Conservation (phyloP, 2,888 invertebrate species). For the Macrophya alboannulata region DNA sequence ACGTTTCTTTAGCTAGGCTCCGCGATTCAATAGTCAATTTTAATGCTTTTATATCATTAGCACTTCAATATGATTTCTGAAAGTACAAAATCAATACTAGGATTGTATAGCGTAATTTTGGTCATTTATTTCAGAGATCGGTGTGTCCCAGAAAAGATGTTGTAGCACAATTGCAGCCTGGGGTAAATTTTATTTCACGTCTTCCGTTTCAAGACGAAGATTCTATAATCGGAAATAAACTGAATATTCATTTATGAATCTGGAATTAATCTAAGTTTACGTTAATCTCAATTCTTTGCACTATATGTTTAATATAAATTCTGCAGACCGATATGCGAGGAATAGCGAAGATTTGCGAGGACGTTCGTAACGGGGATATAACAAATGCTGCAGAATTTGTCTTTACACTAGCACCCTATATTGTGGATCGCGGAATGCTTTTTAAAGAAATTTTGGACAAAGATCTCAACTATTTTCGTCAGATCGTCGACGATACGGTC, state of each 20-base stretch:
- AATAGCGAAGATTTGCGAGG: conserved; percentile 62
- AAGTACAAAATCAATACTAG: not conserved
- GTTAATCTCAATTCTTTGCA: not conserved
- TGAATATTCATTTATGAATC: not conserved
- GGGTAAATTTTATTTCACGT: conserved; percentile 56
- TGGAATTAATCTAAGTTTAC: not conserved
- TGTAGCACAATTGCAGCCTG: conserved; percentile 59
- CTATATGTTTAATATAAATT: not conserved
- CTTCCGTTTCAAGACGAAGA: not conserved
- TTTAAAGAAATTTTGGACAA: conserved; percentile 64
- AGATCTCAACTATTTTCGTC: conserved; percentile 65
- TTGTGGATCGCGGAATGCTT: conserved; percentile 60
- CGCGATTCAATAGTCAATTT: not conserved
- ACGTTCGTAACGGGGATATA: conserved; percentile 62
- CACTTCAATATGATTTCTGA: not conserved
- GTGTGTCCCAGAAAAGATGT: conserved; percentile 63
- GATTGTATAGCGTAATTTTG: not conserved
- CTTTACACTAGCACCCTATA: conserved; percentile 60
- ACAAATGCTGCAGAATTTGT: conserved; percentile 65
- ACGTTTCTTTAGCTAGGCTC: not conserved
- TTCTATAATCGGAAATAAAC: not conserved
- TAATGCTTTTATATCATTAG: not conserved
- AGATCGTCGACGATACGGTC: conserved; percentile 65
- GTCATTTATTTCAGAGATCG: conserved; percentile 57
- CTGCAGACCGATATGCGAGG: conserved; percentile 61